These are phyloP conservation scores for Pagetopsis macropterus DNA, from an alignment of 2,797 vertebrate genomes.

Conservation along the genomic window DNA sequence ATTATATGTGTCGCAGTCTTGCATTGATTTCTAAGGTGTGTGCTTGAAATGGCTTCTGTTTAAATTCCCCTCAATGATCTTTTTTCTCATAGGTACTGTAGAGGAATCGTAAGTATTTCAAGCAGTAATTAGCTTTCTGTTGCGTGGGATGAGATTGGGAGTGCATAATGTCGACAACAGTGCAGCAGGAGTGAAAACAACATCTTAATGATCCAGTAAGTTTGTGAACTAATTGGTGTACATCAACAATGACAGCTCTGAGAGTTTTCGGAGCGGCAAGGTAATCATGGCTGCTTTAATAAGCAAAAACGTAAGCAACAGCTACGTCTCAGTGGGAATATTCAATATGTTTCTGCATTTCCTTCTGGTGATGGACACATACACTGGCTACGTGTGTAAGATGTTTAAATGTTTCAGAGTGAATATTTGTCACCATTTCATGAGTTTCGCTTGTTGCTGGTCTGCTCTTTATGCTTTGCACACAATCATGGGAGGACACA, in stretches of 20 bases:
- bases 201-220: constrained; percentile 42
- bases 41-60: background rate
- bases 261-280: constrained; percentile 16
- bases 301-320: constrained; percentile 21
- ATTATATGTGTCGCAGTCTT: background rate
- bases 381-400: constrained; percentile 4
- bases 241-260: constrained; percentile 31
- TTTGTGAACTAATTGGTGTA: constrained; percentile 43
- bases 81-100: background rate
- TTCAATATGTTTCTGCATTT: constrained; percentile 29
- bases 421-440: background rate
- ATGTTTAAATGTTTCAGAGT: background rate
- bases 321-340: constrained; percentile 25
- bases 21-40: constrained; percentile 29
- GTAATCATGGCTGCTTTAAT: constrained; percentile 47
- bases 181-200: constrained; percentile 37
- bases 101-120: constrained; percentile 6
- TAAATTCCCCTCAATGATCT: background rate
- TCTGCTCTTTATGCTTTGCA: background rate
- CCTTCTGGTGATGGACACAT: constrained; percentile 30
- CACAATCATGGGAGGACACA: constrained; percentile 24
- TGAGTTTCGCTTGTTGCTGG: constrained; percentile 16
- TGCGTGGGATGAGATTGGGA: constrained; percentile 18
- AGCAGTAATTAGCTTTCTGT: constrained; percentile 24
- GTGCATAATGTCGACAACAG: constrained; percentile 10